Evolutionary conservation across 2,113 vertebrate genomes (phyloP), one percentile per base, ranked within the genome.

Genomic region (Hippopotamus amphibius): DNA sequence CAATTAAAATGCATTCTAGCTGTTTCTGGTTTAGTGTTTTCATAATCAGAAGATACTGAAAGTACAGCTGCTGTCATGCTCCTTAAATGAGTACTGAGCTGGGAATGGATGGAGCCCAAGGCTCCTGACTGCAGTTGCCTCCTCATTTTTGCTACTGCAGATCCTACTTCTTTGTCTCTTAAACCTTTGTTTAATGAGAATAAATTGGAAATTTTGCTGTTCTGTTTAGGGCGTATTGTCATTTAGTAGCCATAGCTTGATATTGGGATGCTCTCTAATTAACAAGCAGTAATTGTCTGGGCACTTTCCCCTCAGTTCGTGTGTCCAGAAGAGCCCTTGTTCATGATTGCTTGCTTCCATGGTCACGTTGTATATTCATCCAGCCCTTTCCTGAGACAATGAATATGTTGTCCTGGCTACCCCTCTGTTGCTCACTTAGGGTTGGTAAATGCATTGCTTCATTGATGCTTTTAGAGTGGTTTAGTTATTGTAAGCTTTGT

Each of bases 401-500:
- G 86, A 68, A 76, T 85, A 11, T 50, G 33, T 79, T 92, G n/a
- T 95, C 65, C 19, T 68, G 68, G 82, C 21, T 96, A 74, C 48
- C 11, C 85, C 28, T 61, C 53, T 30, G 22, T 48, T 89, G 37
- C 59, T 92, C 24, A 93, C 50, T 95, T 74, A 30, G 50, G 9
- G 12, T 71, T 87, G 65, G 24, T 92, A 93, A 96, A 91, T 33
- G 33, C 9, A 93, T 82, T 2, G 3, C 53, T 55, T 90, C 30
- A 43, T 43, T 24, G 53, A 14, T 88, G 50, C 11, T 88, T 33
- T 82, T 77, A 68, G 68, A 69, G 89, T 63, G 69, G 63, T 83
- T 76, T 79, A 87, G 43, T 96, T 96, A 46, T 61, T 85, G 77
- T 17, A 19, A 72, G 81, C 53, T 88, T 96, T 95, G 86, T 97